Evolutionary conservation across 2,888 invertebrate genomes (phyloP), one percentile per base, ranked within the genome.

Genomic region (Sesia bembeciformis): DNA sequence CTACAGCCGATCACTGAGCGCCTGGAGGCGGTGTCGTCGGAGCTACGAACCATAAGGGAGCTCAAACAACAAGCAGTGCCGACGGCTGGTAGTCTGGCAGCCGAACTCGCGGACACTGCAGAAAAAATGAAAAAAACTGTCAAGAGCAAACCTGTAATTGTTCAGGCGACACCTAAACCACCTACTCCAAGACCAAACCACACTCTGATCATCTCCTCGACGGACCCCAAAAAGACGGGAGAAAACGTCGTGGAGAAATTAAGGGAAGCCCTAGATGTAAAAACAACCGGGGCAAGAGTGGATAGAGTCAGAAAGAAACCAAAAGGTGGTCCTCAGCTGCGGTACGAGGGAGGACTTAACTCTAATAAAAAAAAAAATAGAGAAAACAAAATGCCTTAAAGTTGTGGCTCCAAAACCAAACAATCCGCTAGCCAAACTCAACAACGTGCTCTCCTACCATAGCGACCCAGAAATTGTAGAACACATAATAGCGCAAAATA

Each of bases 241-340:
- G n/a, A n/a, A n/a, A n/a, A n/a, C n/a, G n/a, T n/a, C n/a, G n/a
- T n/a, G n/a, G n/a, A n/a, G n/a, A 53, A 23, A 3, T 55, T 60
- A 0, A 51, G 51, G 8, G 53, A 5, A 4, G 59, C 58, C 3
- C 51, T 64, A 5, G 58, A 60, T 40, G 8, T 53, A 0, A 60
- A 56, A 49, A 53, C 52, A 8, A 54, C 55, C 3, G 57, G 58
- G 3, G 52, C 55, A 3, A 56, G 53, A 38, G 57, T 61, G 40
- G 58, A 61, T 39, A 40, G 57, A 39, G 49, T 61, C 0, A 51
- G 57, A 43, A 62, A 41, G 52, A 5, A 57, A 62, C 52, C 56
- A 54, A 41, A 62, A 58, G 8, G 54, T 62, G 0, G 40, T 62
- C 1, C 7, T 62, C 0, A 59, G 59, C 52, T 58, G 60, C 49